Evolutionary conservation across 2,888 invertebrate genomes (phyloP).

Genomic region (Epinotia ramella): DNA sequence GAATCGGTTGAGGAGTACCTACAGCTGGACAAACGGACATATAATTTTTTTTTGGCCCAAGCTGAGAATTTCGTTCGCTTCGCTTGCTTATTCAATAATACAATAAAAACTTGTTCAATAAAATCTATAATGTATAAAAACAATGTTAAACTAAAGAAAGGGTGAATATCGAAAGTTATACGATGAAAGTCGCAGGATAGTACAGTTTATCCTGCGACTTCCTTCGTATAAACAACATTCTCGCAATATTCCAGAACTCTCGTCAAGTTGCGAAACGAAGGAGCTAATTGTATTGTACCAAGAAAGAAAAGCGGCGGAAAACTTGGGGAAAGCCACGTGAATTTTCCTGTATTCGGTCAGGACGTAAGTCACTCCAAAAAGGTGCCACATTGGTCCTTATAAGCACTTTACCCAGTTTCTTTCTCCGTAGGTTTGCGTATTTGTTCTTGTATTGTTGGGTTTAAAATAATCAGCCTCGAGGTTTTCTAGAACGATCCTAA

Average conservation of each 20-base stretch:
- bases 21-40: too few species aligned
- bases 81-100: too few species aligned
- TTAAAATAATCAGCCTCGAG: constrained; percentile 2
- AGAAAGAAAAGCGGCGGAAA: constrained; percentile 9
- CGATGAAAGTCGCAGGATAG: constrained; percentile 4
- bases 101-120: too few species aligned
- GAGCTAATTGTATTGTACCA: not conserved
- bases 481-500: constrained; percentile 18
- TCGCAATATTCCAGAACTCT: not conserved
- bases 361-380: not conserved
- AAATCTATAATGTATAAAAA: too few species aligned
- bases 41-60: too few species aligned
- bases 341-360: not conserved
- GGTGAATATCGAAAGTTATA: not conserved
- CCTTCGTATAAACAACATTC: not conserved
- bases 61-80: too few species aligned
- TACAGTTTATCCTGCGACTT: too few species aligned
- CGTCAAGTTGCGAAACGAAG: constrained; percentile 1
- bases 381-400: not conserved
- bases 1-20: too few species aligned
- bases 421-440: not conserved
- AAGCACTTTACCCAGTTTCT: not conserved
- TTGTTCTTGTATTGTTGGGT: constrained; percentile 12
- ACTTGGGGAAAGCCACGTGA: constrained; percentile 12
- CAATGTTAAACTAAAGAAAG: too few species aligned